Percentiles rank a stretch among this genome's conserved stretches.
Conservation (phyloP, 1,140 invertebrate genomes). For the Caenorhabditis brenneri region DNA sequence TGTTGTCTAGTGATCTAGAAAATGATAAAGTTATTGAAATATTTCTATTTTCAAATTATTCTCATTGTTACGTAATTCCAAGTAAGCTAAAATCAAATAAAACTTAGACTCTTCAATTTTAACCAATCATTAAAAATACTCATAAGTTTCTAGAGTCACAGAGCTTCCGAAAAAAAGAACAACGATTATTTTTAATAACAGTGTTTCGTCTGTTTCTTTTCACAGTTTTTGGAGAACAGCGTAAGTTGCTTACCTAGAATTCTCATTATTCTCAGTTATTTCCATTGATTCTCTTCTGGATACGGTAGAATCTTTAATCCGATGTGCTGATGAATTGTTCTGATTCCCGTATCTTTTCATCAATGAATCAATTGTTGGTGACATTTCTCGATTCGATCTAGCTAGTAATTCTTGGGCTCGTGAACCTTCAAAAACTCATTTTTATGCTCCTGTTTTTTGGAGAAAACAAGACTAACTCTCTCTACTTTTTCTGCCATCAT, state of each 20-base stretch:
- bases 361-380: slow-evolving; percentile 33
- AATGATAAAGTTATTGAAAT: too few relatives aligned
- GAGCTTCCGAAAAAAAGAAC: too few relatives aligned
- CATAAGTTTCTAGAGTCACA: too few relatives aligned
- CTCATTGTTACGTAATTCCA: too few relatives aligned
- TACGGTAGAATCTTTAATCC: slow-evolving; percentile 25
- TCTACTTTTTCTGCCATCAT: slow-evolving; percentile 40
- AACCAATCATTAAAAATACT: too few relatives aligned
- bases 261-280: neutral
- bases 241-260: neutral
- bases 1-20: slow-evolving; percentile 26
- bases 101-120: too few relatives aligned
- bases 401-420: slow-evolving; percentile 11
- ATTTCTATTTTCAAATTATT: too few relatives aligned
- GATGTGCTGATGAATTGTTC: slow-evolving; percentile 11
- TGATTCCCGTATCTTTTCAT: slow-evolving; percentile 39
- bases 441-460: neutral
- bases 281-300: slow-evolving; percentile 29
- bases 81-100: too few relatives aligned
- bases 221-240: too few relatives aligned
- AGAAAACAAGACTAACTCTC: neutral
- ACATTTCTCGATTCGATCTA: slow-evolving; percentile 4
- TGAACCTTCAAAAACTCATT: slow-evolving; percentile 16
- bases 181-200: too few relatives aligned
- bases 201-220: too few relatives aligned